Evolutionary conservation across 2,888 invertebrate species (phyloP).

Genomic region (Nomada goodeniana): DNA sequence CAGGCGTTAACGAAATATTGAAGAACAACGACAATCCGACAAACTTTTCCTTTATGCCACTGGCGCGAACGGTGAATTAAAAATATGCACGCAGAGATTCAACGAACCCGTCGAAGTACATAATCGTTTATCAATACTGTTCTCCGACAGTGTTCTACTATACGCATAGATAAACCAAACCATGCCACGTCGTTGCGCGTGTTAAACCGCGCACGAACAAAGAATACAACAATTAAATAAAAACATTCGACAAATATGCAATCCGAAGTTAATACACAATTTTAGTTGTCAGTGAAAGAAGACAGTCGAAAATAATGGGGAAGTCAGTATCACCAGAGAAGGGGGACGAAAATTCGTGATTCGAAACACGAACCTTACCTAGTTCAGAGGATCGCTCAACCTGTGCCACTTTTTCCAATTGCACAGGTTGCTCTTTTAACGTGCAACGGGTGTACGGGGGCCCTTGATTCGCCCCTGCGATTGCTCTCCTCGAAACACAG

Average conservation of each 20-base stretch:
- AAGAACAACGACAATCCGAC: no score
- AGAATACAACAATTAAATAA: background rate
- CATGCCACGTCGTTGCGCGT: no score
- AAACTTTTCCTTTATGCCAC: no score
- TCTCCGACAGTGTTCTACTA: no score
- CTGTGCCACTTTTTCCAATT: slow-evolving; percentile 34
- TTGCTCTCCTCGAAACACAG: slow-evolving; percentile 78
- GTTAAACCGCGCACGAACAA: background rate
- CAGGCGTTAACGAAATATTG: no score
- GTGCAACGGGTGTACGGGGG: slow-evolving; percentile 52
- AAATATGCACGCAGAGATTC: no score
- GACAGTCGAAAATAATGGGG: background rate
- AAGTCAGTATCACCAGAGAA: background rate
- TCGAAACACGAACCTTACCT: slow-evolving; percentile 51
- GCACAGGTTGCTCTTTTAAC: slow-evolving; percentile 29
- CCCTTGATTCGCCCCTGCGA: slow-evolving; percentile 62
- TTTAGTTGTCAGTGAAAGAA: background rate
- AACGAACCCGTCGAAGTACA: no score
- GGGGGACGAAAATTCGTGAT: background rate
- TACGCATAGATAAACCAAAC: no score
- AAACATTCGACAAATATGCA: no score
- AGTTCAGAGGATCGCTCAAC: slow-evolving; percentile 35
- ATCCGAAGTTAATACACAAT: background rate
- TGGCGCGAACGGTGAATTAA: no score
- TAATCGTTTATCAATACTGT: no score